A percentile compares a stretch with the other conserved stretches of the same genome.
Evolutionary conservation across 2,888 invertebrate genomes (phyloP).

Genomic region (Adelphocoris suturalis): DNA sequence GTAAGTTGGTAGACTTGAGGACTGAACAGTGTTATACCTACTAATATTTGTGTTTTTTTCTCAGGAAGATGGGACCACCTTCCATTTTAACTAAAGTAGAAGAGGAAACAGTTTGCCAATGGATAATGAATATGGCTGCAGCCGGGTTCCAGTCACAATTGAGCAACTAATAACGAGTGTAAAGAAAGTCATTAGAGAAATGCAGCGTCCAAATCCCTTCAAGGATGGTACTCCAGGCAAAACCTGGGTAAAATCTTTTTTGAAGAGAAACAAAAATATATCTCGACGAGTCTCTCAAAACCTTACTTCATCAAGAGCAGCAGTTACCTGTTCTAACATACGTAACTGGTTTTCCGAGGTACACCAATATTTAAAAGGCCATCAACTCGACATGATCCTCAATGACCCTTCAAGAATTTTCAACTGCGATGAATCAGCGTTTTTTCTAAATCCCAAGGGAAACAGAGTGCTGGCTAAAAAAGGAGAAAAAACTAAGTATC

Average conservation of each 20-base stretch:
- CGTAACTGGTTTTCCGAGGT: slow-evolving; percentile 73
- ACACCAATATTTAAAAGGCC: slow-evolving; percentile 70
- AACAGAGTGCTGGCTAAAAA: too few species aligned
- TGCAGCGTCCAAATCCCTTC: slow-evolving; percentile 74
- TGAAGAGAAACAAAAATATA: slow-evolving; percentile 68
- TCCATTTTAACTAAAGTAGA: slow-evolving; percentile 68
- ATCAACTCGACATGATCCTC: slow-evolving; percentile 70
- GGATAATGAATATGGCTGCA: slow-evolving; percentile 65
- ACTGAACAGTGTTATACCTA: slow-evolving; percentile 35
- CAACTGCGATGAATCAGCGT: slow-evolving; percentile 74
- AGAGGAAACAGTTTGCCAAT: slow-evolving; percentile 62
- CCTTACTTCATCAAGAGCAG: slow-evolving; percentile 66
- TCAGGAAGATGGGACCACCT: slow-evolving; percentile 61
- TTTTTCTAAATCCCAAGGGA: too few species aligned
- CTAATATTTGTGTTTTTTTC: neutral
- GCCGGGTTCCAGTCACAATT: slow-evolving; percentile 71
- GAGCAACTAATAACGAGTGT: slow-evolving; percentile 73
- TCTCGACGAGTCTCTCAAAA: slow-evolving; percentile 72
- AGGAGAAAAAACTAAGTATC: too few species aligned
- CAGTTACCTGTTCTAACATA: slow-evolving; percentile 71
- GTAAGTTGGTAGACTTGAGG: slow-evolving; percentile 42
- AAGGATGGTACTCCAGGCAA: slow-evolving; percentile 74
- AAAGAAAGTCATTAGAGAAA: slow-evolving; percentile 70
- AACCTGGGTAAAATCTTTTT: slow-evolving; percentile 74
- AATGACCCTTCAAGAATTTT: slow-evolving; percentile 74